phyloP scores from a whole-genome alignment of 2,888 invertebrate genomes.

The Drosophila borealis region DNA sequence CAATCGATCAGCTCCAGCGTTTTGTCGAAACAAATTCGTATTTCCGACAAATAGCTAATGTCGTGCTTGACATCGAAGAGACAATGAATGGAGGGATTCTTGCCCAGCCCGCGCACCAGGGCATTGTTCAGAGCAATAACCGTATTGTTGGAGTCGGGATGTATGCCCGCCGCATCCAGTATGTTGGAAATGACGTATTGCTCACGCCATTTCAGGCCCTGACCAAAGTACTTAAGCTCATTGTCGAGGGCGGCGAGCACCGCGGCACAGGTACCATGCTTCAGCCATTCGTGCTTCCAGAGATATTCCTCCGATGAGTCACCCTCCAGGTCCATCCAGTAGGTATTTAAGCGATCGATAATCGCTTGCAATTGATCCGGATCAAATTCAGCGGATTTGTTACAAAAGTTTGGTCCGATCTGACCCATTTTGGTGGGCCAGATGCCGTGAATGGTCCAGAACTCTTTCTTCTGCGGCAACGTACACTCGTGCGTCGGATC shows the following conservation, averaged over 20 bases:
- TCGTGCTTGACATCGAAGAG: conserved; percentile 87
- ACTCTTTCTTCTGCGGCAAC: conserved; percentile 87
- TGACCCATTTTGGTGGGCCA: conserved; percentile 91
- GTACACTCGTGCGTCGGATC: conserved; percentile 87
- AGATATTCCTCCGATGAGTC: conserved; percentile 85
- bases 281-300: conserved; percentile 93
- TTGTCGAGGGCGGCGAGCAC: conserved; percentile 86
- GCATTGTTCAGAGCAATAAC: conserved; percentile 86
- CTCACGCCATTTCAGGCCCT: conserved; percentile 88
- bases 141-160: conserved; percentile 86
- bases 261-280: conserved; percentile 93
- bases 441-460: conserved; percentile 93
- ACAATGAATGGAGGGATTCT: conserved; percentile 88
- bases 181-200: conserved; percentile 88
- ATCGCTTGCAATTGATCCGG: conserved; percentile 87
- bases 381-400: conserved; percentile 89
- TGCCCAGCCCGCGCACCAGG: conserved; percentile 86
- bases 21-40: conserved; percentile 91
- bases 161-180: conserved; percentile 86
- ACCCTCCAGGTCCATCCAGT: conserved; percentile 91
- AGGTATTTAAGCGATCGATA: conserved; percentile 86
- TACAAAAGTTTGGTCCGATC: conserved; percentile 90
- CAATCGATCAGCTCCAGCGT: conserved; percentile 88
- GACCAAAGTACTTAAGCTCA: conserved; percentile 89
- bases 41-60: conserved; percentile 88